Evolutionary conservation across 2,113 vertebrate species (phyloP), one percentile per base, ranked within the genome.

Genomic region (Trogon melanurus): DNA sequence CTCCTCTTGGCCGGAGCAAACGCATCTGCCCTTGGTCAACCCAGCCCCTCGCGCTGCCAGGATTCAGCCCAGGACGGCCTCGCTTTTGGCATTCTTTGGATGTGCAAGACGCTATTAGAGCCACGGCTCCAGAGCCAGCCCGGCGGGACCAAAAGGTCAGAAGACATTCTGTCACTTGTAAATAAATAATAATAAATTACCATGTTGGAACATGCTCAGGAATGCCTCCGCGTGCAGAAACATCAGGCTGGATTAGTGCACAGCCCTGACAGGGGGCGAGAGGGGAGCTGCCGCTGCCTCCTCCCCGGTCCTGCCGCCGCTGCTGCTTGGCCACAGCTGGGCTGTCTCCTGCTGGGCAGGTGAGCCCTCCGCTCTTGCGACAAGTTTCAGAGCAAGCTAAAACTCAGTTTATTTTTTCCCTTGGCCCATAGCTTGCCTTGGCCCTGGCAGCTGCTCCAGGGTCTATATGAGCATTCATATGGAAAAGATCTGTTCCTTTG

Each of bases 111-210:
- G 27, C 71, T 67, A 19, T 79, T 72, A 89, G 65, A 93, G 79
- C 72, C 7, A 0, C 6, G 5, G 94, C 86, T 94, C 60, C 15
- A 10, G 61, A 93, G 76, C 44, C 10, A 13, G 83, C 69, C 88
- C 79, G 19, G 57, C 2, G 50, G 92, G 80, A 96, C 80, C 47
- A 9, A 79, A 94, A 97, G 96, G 97, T 96, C 97, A 97, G 86
- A 95, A 96, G 96, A 96, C 90, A 78, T 95, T 80, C 94, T 95
- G 95, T 92, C 36, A 13, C 95, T 92, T 95, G 76, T 97, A 96
- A 97, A 97, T 96, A 97, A 97, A 97, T 96, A 96, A 96, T 91
- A 97, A 97, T 94, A 96, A 97, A 97, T 97, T 80, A 96, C 87
- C 91, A 76, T 83, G 73, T 96, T 91, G 93, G 96, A 94, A 89